These are phyloP conservation scores for Dermatophagoides farinae DNA, from an alignment of 1,140 invertebrate species.

Conservation along the genomic window DNA sequence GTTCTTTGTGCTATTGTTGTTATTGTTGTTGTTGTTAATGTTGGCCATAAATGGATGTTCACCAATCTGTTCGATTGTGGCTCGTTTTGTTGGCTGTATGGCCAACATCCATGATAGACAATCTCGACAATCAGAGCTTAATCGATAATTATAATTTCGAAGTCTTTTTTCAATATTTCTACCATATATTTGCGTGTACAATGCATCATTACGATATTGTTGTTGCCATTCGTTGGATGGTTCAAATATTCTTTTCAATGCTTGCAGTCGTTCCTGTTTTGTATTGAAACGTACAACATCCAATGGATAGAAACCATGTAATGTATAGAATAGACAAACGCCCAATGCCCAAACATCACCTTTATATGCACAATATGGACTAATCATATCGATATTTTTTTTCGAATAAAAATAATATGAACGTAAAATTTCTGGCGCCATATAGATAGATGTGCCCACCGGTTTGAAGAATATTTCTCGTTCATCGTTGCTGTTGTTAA, in stretches of 20 bases:
- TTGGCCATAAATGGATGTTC: background rate
- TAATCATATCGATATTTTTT: background rate
- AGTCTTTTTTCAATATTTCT: background rate
- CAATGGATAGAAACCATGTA: constrained; percentile 88
- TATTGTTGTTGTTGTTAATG: no score
- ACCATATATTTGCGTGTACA: background rate
- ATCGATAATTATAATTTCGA: background rate
- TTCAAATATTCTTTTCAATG: background rate
- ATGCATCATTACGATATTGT: background rate
- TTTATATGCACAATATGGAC: constrained; percentile 1
- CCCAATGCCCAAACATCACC: constrained; percentile 88
- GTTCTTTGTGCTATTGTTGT: no score
- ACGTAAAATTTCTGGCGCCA: constrained; percentile 9
- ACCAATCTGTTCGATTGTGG: background rate
- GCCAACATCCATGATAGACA: background rate
- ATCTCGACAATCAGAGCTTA: background rate
- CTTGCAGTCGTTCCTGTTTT: background rate
- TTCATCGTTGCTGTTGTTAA: background rate
- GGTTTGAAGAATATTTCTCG: background rate
- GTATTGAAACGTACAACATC: constrained; percentile 34
- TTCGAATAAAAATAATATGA: background rate
- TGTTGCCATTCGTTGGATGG: background rate
- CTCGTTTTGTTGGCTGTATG: background rate
- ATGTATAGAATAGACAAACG: constrained; percentile 85
- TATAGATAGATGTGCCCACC: background rate